These are phyloP conservation scores for Phylloscopus collybita DNA, from an alignment of 2,797 vertebrate species.

Conservation along the genomic window DNA sequence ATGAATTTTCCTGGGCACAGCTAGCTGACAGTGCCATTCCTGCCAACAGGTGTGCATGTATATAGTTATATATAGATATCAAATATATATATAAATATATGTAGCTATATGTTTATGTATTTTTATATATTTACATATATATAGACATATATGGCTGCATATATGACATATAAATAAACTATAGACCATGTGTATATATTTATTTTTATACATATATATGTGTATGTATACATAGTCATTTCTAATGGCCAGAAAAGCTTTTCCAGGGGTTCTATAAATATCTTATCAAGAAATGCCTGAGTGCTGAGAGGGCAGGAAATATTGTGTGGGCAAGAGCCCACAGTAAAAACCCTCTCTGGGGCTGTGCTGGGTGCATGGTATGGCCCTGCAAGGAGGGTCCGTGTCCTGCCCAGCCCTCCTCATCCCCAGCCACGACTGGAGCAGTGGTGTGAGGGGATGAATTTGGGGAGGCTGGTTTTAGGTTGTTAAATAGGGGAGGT, in stretches of 20 bases:
- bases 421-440: fast-evolving
- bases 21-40: background rate
- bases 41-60: background rate
- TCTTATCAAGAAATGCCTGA: background rate
- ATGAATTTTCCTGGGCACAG: background rate
- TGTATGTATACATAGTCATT: background rate
- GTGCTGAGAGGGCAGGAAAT: background rate
- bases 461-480: fast-evolving
- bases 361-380: fast-evolving
- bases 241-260: background rate
- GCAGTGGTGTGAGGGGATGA: background rate
- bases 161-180: background rate
- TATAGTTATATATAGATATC: background rate
- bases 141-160: background rate
- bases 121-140: background rate
- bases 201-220: background rate
- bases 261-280: background rate
- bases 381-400: fast-evolving
- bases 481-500: background rate
- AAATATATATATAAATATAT: background rate
- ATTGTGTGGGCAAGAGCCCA: background rate
- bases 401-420: background rate
- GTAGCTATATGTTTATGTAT: background rate
- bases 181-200: background rate
- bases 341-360: background rate